Evolutionary conservation across 2,797 vertebrate genomes (phyloP), one percentile per base, ranked within the genome.

Genomic region (Acanthurus leucopareius): DNA sequence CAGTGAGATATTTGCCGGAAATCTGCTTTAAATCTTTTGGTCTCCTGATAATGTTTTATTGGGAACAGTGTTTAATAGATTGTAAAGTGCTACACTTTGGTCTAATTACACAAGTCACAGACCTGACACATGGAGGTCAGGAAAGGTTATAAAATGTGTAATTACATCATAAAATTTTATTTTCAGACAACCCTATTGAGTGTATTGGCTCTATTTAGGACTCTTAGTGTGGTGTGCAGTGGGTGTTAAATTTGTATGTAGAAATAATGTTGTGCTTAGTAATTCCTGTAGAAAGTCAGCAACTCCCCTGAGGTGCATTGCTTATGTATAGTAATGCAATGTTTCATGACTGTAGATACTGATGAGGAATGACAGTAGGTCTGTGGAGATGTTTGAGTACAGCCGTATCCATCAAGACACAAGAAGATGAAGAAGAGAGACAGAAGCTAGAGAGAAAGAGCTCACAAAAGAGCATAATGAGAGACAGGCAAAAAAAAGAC

Each of bases 311-410:
- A 86, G 76, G 53, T 28, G 22, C 75, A 88, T 79, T 42, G 63
- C 65, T 88, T 80, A 91, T 88, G 51, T 73, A 80, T 62, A 82
- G 79, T 79, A 83, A 76, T 88, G 79, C 63, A 78, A 44, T 63
- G 69, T 91, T 92, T 91, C 82, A 85, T 94, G 88, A 75, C 79
- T 73, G 85, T 83, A 93, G 91, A 93, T 74, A 74, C 61, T 90
- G 83, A 94, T 91, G 75, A 77, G 63, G 28, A 42, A 64, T 91
- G 93, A 86, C 89, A 62, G 82, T 61, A 73, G 22, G 56, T 88
- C 87, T 92, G 81, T 78, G 68, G 84, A 90, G 90, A 92, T 81
- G 80, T 89, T 84, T 79, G 64, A 89, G 84, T 73, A 75, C 66
- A 85, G 77, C 83, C 38, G 81, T 65, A 86, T 91, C 85, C 80